Conservation (phyloP, 2,797 vertebrate species). For the Chiroxiphia lanceolata region DNA sequence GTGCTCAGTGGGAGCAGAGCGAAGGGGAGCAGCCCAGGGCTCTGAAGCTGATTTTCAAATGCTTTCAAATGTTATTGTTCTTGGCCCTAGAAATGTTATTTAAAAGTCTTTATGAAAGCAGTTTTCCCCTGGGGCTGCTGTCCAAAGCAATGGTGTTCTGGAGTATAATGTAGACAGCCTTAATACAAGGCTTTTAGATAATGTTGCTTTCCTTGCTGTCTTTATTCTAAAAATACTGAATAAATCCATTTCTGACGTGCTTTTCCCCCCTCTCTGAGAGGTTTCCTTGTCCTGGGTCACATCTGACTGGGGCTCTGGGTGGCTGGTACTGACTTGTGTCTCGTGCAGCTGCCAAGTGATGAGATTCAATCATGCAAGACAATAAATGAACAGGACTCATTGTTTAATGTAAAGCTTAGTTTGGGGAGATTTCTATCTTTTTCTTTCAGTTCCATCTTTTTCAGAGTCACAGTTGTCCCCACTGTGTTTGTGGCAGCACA, state of each 20-base stretch:
- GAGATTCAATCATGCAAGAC: background rate
- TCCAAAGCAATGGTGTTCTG: background rate
- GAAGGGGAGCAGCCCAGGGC: background rate
- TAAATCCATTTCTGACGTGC: background rate
- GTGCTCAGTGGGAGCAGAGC: background rate
- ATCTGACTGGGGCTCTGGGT: background rate
- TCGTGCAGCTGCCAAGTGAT: background rate
- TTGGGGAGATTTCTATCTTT: background rate
- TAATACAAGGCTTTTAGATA: background rate
- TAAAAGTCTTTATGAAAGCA: slow-evolving; percentile 42
- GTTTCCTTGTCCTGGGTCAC: background rate
- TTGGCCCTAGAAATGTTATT: background rate
- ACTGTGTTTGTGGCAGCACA: background rate
- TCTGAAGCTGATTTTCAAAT: background rate
- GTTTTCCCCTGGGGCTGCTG: background rate
- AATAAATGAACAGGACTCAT: background rate
- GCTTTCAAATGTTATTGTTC: background rate
- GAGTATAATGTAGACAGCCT: background rate
- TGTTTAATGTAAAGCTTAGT: background rate
- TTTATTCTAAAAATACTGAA: background rate
- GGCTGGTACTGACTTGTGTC: background rate
- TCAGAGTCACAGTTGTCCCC: background rate
- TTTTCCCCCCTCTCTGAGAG: background rate
- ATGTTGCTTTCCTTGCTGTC: background rate
- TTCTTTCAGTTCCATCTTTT: background rate